Evolutionary conservation across 2,113 vertebrate species (phyloP).

Genomic region (Myanophis thanlyinensis): DNA sequence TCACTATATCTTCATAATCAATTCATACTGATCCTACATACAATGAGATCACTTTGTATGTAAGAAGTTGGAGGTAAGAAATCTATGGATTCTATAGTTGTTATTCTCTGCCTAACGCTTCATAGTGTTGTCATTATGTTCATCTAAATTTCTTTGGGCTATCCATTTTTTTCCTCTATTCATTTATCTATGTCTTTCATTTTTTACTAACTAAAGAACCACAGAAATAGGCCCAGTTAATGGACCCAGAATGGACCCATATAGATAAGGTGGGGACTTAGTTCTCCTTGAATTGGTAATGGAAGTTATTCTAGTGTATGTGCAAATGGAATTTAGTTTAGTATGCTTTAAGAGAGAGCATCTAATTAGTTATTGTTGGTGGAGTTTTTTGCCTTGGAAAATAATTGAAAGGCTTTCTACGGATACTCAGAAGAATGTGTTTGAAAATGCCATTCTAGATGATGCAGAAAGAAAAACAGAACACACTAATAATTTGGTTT

Average conservation of each 20-base stretch:
- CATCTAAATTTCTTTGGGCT: conserved; percentile 27
- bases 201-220: conserved; percentile 26
- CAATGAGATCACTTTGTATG: neutral
- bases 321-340: conserved; percentile 27
- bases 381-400: conserved; percentile 13
- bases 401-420: neutral
- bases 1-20: neutral
- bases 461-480: conserved; percentile 38
- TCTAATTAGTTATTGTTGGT: conserved; percentile 40
- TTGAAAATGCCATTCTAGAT: conserved; percentile 20
- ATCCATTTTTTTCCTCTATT: neutral
- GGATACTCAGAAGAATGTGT: conserved; percentile 18
- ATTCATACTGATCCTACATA: neutral
- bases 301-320: conserved; percentile 16
- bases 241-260: conserved; percentile 36
- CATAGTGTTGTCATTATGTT: conserved; percentile 25
- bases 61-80: neutral
- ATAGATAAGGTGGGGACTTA: conserved; percentile 39
- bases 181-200: conserved; percentile 37
- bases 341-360: conserved; percentile 10
- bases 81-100: neutral
- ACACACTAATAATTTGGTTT: conserved; percentile 37
- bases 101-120: neutral
- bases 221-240: conserved; percentile 31
- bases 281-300: conserved; percentile 16